phyloP scores from a whole-genome alignment of 2,888 invertebrate genomes.

The Microctonus brassicae region DNA sequence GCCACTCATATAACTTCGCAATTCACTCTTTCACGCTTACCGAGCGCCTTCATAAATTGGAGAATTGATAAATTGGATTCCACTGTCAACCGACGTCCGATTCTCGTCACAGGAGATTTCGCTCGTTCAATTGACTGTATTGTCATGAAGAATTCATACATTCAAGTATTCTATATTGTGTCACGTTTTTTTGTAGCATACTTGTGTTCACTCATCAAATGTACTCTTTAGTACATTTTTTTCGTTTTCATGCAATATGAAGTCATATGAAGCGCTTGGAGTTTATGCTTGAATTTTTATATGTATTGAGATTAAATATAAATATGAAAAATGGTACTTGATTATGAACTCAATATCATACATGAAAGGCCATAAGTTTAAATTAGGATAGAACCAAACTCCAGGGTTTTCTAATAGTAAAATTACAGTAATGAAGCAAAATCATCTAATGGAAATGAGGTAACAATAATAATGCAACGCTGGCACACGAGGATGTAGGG shows the following conservation, averaged over 20 bases:
- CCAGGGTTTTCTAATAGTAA: too few relatives aligned
- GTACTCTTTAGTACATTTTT: not conserved
- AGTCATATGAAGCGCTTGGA: too few relatives aligned
- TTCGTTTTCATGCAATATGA: too few relatives aligned
- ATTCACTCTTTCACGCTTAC: slow-evolving; percentile 9
- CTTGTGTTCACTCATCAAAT: not conserved
- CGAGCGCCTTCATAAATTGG: slow-evolving; percentile 36
- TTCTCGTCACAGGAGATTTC: slow-evolving; percentile 16
- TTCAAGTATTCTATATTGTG: not conserved
- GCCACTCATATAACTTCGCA: not conserved
- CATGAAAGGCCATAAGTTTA: too few relatives aligned
- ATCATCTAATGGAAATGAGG: too few relatives aligned
- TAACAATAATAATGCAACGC: too few relatives aligned
- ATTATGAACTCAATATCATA: too few relatives aligned
- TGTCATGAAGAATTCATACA: slow-evolving; percentile 14
- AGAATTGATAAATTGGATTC: slow-evolving; percentile 37
- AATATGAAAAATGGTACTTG: too few relatives aligned
- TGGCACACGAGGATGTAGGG: slow-evolving; percentile 29
- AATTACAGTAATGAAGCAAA: slow-evolving; percentile 35
- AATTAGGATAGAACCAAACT: too few relatives aligned
- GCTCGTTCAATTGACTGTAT: slow-evolving; percentile 22
- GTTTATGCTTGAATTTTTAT: too few relatives aligned
- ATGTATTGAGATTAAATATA: too few relatives aligned
- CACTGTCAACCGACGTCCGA: slow-evolving; percentile 29
- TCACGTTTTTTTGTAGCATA: not conserved